Evolutionary conservation across 2,797 vertebrate genomes (phyloP).

Genomic region (Psittacula derbiana): DNA sequence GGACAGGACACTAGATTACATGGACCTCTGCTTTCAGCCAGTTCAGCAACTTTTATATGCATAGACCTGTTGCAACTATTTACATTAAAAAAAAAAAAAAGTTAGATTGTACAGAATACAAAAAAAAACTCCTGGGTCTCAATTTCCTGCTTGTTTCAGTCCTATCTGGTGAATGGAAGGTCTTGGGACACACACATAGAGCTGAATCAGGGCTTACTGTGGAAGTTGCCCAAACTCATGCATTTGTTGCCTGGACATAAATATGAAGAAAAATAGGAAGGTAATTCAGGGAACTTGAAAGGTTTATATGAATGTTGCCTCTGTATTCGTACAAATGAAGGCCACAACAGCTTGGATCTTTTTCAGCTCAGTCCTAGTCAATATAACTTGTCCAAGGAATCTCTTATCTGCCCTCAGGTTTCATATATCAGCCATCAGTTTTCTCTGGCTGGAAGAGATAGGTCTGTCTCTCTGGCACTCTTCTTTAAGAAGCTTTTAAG

Average conservation of each 20-base stretch:
- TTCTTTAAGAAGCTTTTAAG: not conserved
- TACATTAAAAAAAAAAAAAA: not conserved
- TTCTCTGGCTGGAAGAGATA: not conserved
- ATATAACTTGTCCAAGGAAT: not conserved
- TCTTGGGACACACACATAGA: not conserved
- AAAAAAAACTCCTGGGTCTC: not conserved
- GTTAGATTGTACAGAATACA: not conserved
- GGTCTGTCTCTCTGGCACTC: not conserved
- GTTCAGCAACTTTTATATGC: not conserved
- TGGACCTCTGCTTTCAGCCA: not conserved
- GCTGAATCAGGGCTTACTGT: rapidly evolving
- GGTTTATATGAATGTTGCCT: not conserved
- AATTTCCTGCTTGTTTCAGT: not conserved
- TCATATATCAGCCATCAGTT: not conserved
- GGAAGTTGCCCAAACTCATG: not conserved
- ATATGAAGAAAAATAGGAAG: not conserved
- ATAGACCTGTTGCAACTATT: not conserved
- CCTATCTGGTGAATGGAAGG: not conserved
- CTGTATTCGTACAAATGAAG: not conserved
- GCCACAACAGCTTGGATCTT: not conserved
- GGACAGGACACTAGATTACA: not conserved
- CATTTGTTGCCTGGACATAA: not conserved
- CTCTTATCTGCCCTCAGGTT: not conserved
- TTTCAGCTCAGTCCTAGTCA: not conserved
- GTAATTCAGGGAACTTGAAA: not conserved